phyloP scores from a whole-genome alignment of 2,888 invertebrate genomes.

The Griposia aprilina region DNA sequence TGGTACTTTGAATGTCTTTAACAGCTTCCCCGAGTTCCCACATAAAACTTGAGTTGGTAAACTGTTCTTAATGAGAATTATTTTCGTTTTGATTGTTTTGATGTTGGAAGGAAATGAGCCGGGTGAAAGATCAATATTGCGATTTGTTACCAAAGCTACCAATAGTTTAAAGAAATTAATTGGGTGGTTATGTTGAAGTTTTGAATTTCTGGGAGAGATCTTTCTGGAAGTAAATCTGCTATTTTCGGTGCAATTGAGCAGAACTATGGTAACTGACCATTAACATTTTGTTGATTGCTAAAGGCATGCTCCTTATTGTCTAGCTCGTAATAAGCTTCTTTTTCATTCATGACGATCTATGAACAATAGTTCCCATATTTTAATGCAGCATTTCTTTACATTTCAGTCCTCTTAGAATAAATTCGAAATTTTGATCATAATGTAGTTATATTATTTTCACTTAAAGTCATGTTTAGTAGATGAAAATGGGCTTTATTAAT shows the following conservation, averaged over 20 bases:
- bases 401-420: too few species aligned
- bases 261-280: not conserved
- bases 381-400: too few species aligned
- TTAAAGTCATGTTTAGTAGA: too few species aligned
- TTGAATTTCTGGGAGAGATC: not conserved
- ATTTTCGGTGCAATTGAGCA: not conserved
- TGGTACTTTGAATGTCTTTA: constrained; percentile 62
- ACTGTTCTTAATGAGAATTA: constrained; percentile 68
- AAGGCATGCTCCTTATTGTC: too few species aligned
- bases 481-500: too few species aligned
- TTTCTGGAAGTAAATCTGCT: constrained; percentile 12
- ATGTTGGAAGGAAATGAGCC: constrained; percentile 60
- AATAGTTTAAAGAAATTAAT: constrained; percentile 41
- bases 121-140: constrained; percentile 57
- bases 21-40: constrained; percentile 51
- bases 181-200: constrained; percentile 15
- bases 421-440: too few species aligned
- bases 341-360: too few species aligned
- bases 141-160: constrained; percentile 41
- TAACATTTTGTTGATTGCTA: not conserved
- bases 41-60: constrained; percentile 68
- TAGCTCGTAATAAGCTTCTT: too few species aligned
- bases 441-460: too few species aligned
- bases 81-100: constrained; percentile 59
- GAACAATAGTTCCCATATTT: too few species aligned